Percentiles rank a stretch among this genome's conserved stretches.
Conservation (phyloP, 2,797 vertebrate species). For the Hyperoplus immaculatus region DNA sequence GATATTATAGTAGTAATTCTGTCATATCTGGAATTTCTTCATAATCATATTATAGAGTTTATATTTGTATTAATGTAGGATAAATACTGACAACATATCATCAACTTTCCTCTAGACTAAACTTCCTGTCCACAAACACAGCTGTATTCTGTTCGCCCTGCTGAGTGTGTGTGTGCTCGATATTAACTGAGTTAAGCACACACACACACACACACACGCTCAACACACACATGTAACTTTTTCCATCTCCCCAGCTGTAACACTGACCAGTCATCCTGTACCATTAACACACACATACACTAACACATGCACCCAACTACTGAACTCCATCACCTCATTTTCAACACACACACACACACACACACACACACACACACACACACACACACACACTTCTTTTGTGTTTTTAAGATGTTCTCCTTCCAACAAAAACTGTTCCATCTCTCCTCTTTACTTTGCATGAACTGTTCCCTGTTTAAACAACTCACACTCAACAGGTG, state of each 20-base stretch:
- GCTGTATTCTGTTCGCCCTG: conserved; percentile 25
- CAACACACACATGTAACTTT: conserved; percentile 48
- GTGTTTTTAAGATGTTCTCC: neutral
- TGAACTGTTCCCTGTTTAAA: neutral
- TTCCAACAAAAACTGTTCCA: conserved; percentile 10
- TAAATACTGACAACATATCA: neutral
- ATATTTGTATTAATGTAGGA: neutral
- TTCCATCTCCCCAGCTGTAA: conserved; percentile 58
- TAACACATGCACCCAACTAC: neutral
- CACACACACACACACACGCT: conserved; percentile 39
- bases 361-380: neutral
- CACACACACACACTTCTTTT: conserved; percentile 1
- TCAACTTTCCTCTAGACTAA: neutral
- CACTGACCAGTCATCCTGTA: conserved; percentile 37
- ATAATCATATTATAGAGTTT: neutral
- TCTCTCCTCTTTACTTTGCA: neutral
- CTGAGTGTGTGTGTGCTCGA: conserved; percentile 5
- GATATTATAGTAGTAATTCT: too few relatives aligned
- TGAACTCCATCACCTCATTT: conserved; percentile 38
- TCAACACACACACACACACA: too few relatives aligned
- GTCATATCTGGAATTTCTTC: neutral
- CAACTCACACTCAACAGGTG: neutral
- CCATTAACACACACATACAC: conserved; percentile 20
- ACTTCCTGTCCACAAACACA: conserved; percentile 42
- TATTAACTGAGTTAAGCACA: conserved; percentile 53